Evolutionary conservation across 30 jellyfish, hydroid and myxozoan genomes (phyloP).

Genomic region (Cassiopea andromeda): DNA sequence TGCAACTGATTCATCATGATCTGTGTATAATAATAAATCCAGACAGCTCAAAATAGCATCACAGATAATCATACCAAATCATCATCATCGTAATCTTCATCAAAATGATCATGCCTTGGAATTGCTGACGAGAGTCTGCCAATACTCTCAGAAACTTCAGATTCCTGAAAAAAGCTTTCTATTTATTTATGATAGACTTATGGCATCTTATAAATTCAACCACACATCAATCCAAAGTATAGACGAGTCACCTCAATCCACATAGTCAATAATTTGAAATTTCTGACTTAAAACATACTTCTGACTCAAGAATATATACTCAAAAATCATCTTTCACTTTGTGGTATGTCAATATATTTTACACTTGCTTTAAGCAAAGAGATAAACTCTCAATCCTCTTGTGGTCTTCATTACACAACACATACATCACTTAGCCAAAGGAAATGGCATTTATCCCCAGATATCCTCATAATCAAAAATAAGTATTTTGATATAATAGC

Average conservation of each 20-base stretch:
- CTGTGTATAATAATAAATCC: neutral
- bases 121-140: slow-evolving; percentile 63
- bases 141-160: slow-evolving; percentile 74
- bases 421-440: neutral
- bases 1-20: neutral
- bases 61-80: slow-evolving; percentile 27
- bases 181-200: neutral
- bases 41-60: neutral
- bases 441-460: neutral
- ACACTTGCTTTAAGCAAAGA: neutral
- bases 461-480: neutral
- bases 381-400: neutral
- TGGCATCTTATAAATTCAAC: neutral
- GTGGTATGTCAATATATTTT: neutral
- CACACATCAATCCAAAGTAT: neutral
- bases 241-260: neutral
- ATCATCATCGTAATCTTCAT: slow-evolving; percentile 81
- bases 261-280: no score
- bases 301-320: neutral
- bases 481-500: neutral
- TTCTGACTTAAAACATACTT: neutral
- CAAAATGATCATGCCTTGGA: slow-evolving; percentile 50
- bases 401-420: neutral
- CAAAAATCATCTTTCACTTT: neutral
- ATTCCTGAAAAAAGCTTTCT: slow-evolving; percentile 36